Conservation (phyloP, 2,113 vertebrate species). For the Cryptomyrus ogoouensis region DNA sequence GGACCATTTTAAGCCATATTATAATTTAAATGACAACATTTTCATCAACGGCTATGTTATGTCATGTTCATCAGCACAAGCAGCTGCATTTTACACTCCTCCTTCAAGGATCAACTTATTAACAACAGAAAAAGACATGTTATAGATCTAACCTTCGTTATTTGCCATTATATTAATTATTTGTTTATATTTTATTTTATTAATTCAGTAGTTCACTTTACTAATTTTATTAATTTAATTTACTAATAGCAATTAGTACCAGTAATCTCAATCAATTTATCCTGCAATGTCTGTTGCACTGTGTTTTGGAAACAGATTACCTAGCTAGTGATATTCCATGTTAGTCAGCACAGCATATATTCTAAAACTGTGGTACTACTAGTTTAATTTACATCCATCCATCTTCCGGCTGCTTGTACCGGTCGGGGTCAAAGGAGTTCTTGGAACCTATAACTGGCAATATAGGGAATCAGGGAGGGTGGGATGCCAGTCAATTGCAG, state of each 20-base stretch:
- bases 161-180: not conserved
- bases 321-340: not conserved
- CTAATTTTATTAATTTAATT: not conserved
- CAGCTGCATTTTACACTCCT: not conserved
- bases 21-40: not conserved
- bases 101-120: not conserved
- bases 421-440: not conserved
- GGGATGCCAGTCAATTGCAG: not conserved
- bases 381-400: not conserved
- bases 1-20: slow-evolving; percentile 44
- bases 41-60: not conserved
- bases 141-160: not conserved
- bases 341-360: not conserved
- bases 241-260: not conserved
- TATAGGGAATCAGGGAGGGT: not conserved
- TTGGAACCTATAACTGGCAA: not conserved
- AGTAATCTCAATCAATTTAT: not conserved
- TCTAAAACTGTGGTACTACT: not conserved
- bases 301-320: not conserved
- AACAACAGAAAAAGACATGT: too few relatives aligned
- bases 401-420: not conserved
- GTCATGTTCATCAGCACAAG: not conserved
- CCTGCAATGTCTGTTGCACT: not conserved
- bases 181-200: not conserved
- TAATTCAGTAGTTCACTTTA: not conserved